phyloP scores from a whole-genome alignment of 1,140 invertebrate genomes.

The Phocides pigmalion region DNA sequence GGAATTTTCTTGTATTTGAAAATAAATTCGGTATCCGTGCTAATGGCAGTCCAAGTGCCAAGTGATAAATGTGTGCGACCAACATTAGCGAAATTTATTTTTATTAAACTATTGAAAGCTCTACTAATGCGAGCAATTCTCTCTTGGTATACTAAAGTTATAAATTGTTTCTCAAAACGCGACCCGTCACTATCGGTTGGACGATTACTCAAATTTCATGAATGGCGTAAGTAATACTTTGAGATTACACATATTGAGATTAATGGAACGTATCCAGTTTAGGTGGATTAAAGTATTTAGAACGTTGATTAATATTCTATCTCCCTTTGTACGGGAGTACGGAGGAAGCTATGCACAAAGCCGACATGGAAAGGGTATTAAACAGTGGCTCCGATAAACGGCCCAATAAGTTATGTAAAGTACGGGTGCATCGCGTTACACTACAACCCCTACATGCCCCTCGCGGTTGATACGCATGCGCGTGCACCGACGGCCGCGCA shows the following conservation, averaged over 20 bases:
- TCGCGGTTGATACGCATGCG: constrained; percentile 75
- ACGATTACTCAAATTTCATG: constrained; percentile 34
- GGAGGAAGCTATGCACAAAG: constrained; percentile 71
- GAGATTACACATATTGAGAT: constrained; percentile 55
- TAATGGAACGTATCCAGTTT: constrained; percentile 60
- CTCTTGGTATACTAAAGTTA: constrained; percentile 8
- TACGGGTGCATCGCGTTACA: constrained; percentile 77
- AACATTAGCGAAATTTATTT: constrained; percentile 34
- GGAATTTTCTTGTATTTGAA: constrained; percentile 21
- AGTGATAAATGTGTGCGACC: constrained; percentile 51
- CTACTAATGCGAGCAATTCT: constrained; percentile 10
- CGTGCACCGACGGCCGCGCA: constrained; percentile 71
- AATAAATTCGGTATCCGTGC: constrained; percentile 44
- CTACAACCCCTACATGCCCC: constrained; percentile 68
- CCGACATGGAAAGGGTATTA: constrained; percentile 78
- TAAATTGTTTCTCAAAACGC: constrained; percentile 17
- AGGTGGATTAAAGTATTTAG: constrained; percentile 59
- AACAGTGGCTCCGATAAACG: constrained; percentile 78
- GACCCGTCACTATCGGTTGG: constrained; percentile 20
- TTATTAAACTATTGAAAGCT: constrained; percentile 34
- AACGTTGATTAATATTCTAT: constrained; percentile 75
- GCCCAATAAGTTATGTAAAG: constrained; percentile 82
- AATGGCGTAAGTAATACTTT: constrained; percentile 34
- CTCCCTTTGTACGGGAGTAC: constrained; percentile 47
- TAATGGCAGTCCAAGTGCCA: constrained; percentile 55